A percentile compares a stretch with the other conserved stretches of the same genome.
Conservation (phyloP, 1,140 invertebrate genomes). For the Euura saliciscinereae region DNA sequence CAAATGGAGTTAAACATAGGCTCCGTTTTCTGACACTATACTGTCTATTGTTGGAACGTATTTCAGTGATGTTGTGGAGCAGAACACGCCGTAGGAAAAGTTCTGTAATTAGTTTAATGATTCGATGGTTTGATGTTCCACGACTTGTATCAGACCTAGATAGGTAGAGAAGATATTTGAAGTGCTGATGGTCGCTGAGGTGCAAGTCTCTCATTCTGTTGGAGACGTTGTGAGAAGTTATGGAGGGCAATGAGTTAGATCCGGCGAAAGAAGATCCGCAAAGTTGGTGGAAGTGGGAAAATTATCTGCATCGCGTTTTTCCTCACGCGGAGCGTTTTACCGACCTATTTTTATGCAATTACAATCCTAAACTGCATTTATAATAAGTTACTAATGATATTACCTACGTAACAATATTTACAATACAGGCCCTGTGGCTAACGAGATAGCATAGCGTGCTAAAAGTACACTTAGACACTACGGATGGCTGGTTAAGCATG, state of each 20-base stretch:
- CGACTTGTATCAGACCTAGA: background rate
- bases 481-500: slow-evolving; percentile 6
- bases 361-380: background rate
- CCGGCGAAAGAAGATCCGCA: background rate
- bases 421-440: background rate
- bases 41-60: background rate
- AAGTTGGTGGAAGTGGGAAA: background rate
- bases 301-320: background rate
- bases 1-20: slow-evolving; percentile 41
- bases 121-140: background rate
- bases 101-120: background rate
- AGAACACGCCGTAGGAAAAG: background rate
- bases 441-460: slow-evolving; percentile 3
- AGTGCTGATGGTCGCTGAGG: too few relatives aligned
- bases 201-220: too few relatives aligned
- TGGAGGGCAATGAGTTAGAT: background rate
- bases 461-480: slow-evolving; percentile 4
- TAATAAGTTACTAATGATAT: background rate
- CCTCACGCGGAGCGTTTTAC: background rate
- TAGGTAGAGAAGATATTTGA: background rate
- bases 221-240: too few relatives aligned
- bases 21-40: slow-evolving; percentile 15
- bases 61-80: background rate
- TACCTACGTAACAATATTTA: background rate
- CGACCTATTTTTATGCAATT: background rate